Evolutionary conservation across 1,140 invertebrate species (phyloP).

Genomic region (Eubasilissa regina): DNA sequence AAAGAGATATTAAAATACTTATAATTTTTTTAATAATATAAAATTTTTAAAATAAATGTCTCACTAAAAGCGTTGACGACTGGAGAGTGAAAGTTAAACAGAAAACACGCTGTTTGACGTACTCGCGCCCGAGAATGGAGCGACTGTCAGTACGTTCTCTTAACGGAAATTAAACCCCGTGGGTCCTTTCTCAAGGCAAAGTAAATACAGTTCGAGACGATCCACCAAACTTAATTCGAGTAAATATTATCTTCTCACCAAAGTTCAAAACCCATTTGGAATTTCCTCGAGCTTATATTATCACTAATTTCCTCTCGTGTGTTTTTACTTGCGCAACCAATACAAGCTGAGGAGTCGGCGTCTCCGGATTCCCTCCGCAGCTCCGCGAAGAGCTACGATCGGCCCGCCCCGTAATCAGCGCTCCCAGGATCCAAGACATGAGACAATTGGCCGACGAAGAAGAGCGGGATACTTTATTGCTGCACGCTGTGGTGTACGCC

Average conservation of each 20-base stretch:
- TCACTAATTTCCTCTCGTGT: neutral
- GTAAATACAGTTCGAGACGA: neutral
- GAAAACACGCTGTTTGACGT: too few relatives aligned
- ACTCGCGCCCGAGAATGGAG: too few relatives aligned
- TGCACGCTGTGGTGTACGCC: neutral
- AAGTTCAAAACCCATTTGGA: neutral
- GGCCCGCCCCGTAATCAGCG: constrained; percentile 7
- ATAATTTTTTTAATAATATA: too few relatives aligned
- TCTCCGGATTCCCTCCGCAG: neutral
- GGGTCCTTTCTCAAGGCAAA: neutral
- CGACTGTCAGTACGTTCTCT: too few relatives aligned
- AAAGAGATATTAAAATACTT: too few relatives aligned
- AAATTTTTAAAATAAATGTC: too few relatives aligned
- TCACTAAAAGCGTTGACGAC: too few relatives aligned
- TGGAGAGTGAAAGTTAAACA: too few relatives aligned
- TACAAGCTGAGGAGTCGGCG: neutral
- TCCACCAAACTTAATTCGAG: neutral
- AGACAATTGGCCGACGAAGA: constrained; percentile 1
- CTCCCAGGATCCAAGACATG: neutral
- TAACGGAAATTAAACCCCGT: too few relatives aligned
- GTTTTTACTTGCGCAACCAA: neutral
- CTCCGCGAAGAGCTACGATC: constrained; percentile 1
- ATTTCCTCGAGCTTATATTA: neutral
- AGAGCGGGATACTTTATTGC: neutral
- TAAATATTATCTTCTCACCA: neutral